Evolutionary conservation across 1,140 invertebrate species (phyloP), one percentile per base, ranked within the genome.

Genomic region (Gryllus bimaculatus): DNA sequence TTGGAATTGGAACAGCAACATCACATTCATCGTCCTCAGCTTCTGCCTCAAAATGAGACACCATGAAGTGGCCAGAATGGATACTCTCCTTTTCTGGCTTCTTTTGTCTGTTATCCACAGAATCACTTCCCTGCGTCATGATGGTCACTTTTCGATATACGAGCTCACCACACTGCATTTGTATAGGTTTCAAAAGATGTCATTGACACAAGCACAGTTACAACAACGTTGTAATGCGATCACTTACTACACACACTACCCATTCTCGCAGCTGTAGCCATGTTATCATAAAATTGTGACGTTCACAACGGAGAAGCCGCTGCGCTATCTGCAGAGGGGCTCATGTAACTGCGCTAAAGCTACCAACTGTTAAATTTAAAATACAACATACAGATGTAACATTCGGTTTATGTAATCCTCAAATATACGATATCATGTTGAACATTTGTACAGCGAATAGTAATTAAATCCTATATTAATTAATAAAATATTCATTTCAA

Each of bases 31-130:
- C 94, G 84, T 96, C 95, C 85, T 96, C 94, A 47, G 91, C 93
- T 85, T 96, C 94, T 48, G 95, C 94, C 86, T 98, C 96, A 87
- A 98, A 97, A 85, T 96, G 92, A 75, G 96, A 98, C 73, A 98
- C 93, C 97, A 99, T 99, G 87, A 98, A 99, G 86, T 99, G 97
- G 26, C 97, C 97, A 83, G 96, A 98, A 86, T 99, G 97, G 83
- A 98, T 98, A 3, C 93, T 91, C 85, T 97, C 95, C 26, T 86
- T 87, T 48, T 81, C 82, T 48, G 76, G 47, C 73, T 81, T 81
- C 48, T 80, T 81, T 73, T 80, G 79, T 54, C 77, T 78, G 73
- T 75, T 79, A 54, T 78, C 77, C 48, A 74, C 75, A 76, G 76
- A 75, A 76, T 77, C 75, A 26, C 79, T 75, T 78, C 74, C 81